These are phyloP conservation scores for Rhyacichthys aspro DNA, from an alignment of 2,797 vertebrate species.

Conservation along the genomic window DNA sequence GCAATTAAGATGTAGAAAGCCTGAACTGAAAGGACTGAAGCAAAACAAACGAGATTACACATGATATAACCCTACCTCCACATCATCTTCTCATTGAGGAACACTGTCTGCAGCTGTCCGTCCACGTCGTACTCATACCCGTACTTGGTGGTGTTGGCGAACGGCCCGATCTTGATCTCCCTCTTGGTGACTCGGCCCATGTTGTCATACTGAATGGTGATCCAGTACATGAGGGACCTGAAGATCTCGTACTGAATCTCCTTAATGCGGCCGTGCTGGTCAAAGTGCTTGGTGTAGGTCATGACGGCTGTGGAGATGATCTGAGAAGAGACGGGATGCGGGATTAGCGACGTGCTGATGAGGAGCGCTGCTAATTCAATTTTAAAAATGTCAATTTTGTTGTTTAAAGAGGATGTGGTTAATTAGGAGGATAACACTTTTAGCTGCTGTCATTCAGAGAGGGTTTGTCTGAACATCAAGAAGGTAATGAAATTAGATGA, in stretches of 20 bases:
- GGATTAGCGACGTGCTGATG: background rate
- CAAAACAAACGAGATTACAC: too few species aligned
- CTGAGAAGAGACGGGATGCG: conserved; percentile 62
- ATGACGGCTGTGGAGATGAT: conserved; percentile 98
- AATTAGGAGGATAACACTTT: too few species aligned
- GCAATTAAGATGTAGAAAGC: too few species aligned
- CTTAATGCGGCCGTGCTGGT: conserved; percentile 95
- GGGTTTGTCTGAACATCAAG: too few species aligned
- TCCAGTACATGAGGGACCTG: conserved; percentile 98
- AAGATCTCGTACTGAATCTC: conserved; percentile 99
- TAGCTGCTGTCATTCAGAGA: too few species aligned
- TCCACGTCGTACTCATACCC: conserved; percentile 97
- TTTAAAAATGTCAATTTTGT: too few species aligned
- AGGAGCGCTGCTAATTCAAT: too few species aligned
- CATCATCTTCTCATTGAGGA: conserved; percentile 98
- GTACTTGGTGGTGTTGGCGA: conserved; percentile 98
- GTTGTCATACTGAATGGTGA: conserved; percentile 98
- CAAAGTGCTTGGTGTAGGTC: conserved; percentile 99
- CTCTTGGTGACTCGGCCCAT: conserved; percentile 97
- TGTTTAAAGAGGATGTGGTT: too few species aligned
- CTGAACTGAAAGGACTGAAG: too few species aligned
- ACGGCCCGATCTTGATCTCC: conserved; percentile 97
- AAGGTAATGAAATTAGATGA: too few species aligned
- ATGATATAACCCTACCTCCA: conserved; percentile 83
- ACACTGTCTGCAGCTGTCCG: conserved; percentile 95